phyloP scores from a whole-genome alignment of 2,113 vertebrate species.

The Cochlearius cochlearius region DNA sequence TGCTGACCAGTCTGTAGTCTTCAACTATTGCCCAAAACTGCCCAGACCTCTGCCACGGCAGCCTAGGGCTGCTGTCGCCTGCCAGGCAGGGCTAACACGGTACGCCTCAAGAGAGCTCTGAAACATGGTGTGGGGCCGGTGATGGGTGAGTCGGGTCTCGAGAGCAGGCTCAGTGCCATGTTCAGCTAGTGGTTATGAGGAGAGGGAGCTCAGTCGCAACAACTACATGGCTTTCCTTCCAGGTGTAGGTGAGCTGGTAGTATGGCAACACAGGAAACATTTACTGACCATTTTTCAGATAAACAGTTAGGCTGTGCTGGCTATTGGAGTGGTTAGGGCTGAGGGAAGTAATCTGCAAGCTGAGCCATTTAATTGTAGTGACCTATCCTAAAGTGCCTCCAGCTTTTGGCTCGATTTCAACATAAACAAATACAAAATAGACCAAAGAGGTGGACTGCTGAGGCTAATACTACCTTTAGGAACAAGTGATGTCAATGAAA shows the following conservation, averaged over 20 bases:
- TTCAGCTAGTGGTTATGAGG: background rate
- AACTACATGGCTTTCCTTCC: background rate
- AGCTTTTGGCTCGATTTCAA: constrained; percentile 3
- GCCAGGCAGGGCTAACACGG: background rate
- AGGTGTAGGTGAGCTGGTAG: background rate
- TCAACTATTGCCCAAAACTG: background rate
- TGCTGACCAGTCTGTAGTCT: background rate
- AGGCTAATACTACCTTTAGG: background rate
- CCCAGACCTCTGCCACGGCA: background rate
- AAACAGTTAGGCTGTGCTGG: background rate
- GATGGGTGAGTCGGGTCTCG: background rate
- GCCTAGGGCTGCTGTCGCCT: background rate
- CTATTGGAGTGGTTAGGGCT: background rate
- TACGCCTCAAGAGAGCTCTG: background rate
- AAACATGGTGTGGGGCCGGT: background rate
- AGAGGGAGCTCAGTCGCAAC: background rate
- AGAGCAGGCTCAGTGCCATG: background rate
- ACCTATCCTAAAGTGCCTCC: background rate
- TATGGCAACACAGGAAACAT: background rate
- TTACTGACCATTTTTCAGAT: background rate
- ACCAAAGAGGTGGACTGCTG: background rate
- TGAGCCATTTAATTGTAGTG: background rate
- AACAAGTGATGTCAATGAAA: background rate
- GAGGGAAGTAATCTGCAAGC: background rate
- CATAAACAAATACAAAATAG: background rate